Evolutionary conservation across 2,797 vertebrate genomes (phyloP).

Genomic region (Coracias cyanogaster): DNA sequence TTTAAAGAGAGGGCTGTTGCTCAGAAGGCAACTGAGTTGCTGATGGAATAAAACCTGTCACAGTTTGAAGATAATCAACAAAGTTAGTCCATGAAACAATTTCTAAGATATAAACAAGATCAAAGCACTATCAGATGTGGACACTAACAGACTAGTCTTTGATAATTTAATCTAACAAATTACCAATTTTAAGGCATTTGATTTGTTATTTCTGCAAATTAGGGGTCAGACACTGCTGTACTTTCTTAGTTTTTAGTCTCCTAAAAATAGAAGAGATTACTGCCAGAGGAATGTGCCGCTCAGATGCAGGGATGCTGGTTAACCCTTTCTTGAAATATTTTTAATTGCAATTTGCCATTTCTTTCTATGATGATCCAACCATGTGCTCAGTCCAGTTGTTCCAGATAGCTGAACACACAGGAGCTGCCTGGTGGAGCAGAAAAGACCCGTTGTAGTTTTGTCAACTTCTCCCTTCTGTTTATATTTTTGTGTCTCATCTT

Average conservation of each 20-base stretch:
- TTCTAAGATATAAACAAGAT: slow-evolving; percentile 57
- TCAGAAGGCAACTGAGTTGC: not conserved
- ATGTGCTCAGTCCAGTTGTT: not conserved
- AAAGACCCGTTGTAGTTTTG: rapidly evolving
- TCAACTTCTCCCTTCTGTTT: not conserved
- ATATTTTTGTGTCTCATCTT: not conserved
- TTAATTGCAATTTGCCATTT: not conserved
- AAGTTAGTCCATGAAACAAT: slow-evolving; percentile 56
- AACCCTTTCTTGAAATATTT: not conserved
- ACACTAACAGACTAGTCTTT: slow-evolving; percentile 30
- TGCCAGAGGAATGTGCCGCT: not conserved
- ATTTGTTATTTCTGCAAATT: slow-evolving; percentile 55
- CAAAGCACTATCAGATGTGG: slow-evolving; percentile 38
- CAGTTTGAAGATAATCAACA: slow-evolving; percentile 64
- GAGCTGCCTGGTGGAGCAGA: not conserved
- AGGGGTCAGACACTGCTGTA: not conserved
- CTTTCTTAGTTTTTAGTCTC: slow-evolving; percentile 34
- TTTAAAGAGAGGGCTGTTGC: slow-evolving; percentile 44
- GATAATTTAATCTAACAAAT: slow-evolving; percentile 66
- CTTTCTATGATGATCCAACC: not conserved
- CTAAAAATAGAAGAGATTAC: slow-evolving; percentile 34
- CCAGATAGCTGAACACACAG: not conserved
- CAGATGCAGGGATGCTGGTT: not conserved
- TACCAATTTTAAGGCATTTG: slow-evolving; percentile 39
- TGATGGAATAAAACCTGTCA: slow-evolving; percentile 56